phyloP scores from a whole-genome alignment of 2,888 invertebrate genomes.

The Globia sparganii region DNA sequence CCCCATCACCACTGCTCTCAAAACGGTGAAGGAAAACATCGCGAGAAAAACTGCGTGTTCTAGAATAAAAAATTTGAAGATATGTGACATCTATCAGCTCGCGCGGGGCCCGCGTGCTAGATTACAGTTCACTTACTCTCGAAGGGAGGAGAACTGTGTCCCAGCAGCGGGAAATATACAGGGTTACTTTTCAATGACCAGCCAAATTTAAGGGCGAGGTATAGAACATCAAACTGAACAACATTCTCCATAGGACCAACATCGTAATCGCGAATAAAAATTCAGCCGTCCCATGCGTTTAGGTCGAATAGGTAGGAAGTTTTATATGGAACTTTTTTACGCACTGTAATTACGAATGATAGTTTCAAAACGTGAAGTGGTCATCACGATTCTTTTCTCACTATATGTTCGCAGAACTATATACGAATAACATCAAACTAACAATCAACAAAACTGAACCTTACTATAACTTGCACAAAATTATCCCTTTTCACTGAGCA shows the following conservation, averaged over 20 bases:
- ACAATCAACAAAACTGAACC: conserved; percentile 22
- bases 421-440: conserved; percentile 21
- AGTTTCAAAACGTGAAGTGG: neutral
- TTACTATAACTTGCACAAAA: conserved; percentile 46
- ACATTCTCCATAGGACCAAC: too few relatives aligned
- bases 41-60: neutral
- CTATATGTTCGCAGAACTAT: conserved; percentile 7
- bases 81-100: neutral
- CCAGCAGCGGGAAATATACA: neutral
- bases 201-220: too few relatives aligned
- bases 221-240: too few relatives aligned
- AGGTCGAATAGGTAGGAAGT: too few relatives aligned
- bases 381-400: neutral
- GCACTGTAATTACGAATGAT: neutral
- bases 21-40: neutral
- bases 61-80: neutral
- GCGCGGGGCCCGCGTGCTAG: too few relatives aligned
- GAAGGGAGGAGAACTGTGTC: neutral
- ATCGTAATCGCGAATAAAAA: too few relatives aligned
- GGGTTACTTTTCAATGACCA: too few relatives aligned
- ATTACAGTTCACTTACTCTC: neutral
- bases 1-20: neutral
- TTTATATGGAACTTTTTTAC: neutral
- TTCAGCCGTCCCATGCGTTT: too few relatives aligned
- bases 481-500: conserved; percentile 48